Evolutionary conservation across 53 echinoderm and acorn worm species (phyloP), one percentile per base, ranked within the genome.

Genomic region (Echinometra lucunter): DNA sequence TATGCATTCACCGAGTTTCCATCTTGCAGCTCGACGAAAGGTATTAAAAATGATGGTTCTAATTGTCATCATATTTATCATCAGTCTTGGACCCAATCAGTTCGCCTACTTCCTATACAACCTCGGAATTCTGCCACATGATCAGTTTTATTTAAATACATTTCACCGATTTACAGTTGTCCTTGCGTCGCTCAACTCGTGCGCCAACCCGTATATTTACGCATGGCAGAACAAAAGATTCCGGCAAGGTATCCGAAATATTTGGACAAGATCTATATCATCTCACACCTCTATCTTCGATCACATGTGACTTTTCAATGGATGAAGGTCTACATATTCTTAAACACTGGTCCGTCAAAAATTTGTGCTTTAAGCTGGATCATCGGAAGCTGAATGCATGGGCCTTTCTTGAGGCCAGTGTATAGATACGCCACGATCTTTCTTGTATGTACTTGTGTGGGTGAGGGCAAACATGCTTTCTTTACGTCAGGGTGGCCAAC

Each of bases 121-220:
- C 15, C 45, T 82, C 44, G 82, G 82, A 6, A 35, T 82, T 35
- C 30, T 82, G 45, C 82, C 40, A 35, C 11, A 23, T 44, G 82
- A 53, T 4, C 53, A 13, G 74, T 74, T 74, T 74, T 74, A 74
- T 37, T 35, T 34, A 27, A 18, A 18, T 4, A 74, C 74, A 35
- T 74, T 74, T 6, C 74, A 82, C 44, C 42, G 82, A 2, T 82
- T 82, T 44, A 82, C 82, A 13, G 6, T 44, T 21, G 82, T 82
- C 23, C 82, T 82, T 32, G 82, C 82, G 25, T 82, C 82, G 16
- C 21, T 44, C 25, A 82, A 82, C 21, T 82, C 82, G 16, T 82
- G 82, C 45, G 42, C 44, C 82, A 82, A 82, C 45, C 82, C 82
- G 10, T 82, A 21, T 5, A 82, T 82, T 23, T 82, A 82, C 44